phyloP scores from a whole-genome alignment of 2,113 vertebrate genomes.

The Lepus americanus region DNA sequence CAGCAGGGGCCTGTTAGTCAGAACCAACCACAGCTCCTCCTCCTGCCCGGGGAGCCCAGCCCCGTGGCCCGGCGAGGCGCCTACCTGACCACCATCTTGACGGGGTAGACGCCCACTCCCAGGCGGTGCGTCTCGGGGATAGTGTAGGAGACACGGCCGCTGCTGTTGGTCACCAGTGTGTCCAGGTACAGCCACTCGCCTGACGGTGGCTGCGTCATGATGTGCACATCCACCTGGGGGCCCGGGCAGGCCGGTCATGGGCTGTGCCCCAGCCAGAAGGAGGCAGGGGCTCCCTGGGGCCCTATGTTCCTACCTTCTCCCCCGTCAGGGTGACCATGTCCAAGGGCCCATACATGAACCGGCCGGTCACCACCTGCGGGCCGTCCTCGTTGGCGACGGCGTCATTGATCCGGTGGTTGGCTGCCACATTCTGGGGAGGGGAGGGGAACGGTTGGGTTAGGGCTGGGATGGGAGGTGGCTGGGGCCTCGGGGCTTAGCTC shows the following conservation, averaged over 20 bases:
- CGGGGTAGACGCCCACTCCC: conserved; percentile 95
- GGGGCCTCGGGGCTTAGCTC: background rate
- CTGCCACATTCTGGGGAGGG: conserved; percentile 94
- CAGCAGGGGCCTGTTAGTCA: background rate
- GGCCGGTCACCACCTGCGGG: conserved; percentile 92
- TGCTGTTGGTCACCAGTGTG: conserved; percentile 97
- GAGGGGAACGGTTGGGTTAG: background rate
- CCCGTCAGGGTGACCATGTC: conserved; percentile 99
- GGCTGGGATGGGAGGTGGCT: rapidly evolving
- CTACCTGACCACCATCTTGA: conserved; percentile 99
- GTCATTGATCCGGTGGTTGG: conserved; percentile 97
- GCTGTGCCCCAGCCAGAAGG: rapidly evolving
- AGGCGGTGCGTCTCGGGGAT: conserved; percentile 93
- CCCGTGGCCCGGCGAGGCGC: rapidly evolving
- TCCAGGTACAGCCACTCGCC: conserved; percentile 97
- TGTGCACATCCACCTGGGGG: conserved; percentile 96
- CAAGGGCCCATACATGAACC: conserved; percentile 98
- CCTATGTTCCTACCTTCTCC: conserved; percentile 92
- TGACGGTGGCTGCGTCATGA: conserved; percentile 97
- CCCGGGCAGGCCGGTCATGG: background rate
- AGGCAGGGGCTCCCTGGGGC: rapidly evolving
- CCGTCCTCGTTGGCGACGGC: conserved; percentile 95
- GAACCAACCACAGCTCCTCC: background rate
- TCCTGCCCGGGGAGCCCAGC: background rate
- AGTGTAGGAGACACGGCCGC: conserved; percentile 94